A percentile compares a stretch with the other conserved stretches of the same genome.
phyloP scores from a whole-genome alignment of 2,113 vertebrate genomes.

The Microtus montanus region DNA sequence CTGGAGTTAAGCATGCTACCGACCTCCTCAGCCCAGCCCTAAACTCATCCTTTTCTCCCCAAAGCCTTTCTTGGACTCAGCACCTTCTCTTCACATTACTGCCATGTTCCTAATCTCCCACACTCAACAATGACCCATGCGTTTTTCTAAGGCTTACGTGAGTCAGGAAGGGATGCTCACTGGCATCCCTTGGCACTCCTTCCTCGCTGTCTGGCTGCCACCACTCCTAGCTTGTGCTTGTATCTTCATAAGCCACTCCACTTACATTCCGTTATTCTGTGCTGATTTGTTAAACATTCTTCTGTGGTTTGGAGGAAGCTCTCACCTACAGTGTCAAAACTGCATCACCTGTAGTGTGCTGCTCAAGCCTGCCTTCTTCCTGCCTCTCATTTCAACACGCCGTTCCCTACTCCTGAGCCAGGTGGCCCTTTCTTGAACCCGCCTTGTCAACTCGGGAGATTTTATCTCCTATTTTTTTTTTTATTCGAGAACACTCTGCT shows the following conservation, averaged over 20 bases:
- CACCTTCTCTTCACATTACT: accelerated
- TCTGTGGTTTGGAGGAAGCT: neutral
- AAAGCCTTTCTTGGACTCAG: neutral
- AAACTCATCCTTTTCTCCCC: neutral
- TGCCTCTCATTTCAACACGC: neutral
- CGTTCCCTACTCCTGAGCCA: accelerated
- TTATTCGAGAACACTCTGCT: neutral
- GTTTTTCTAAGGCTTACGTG: accelerated
- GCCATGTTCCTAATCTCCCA: accelerated
- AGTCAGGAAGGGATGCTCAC: accelerated
- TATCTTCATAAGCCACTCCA: neutral
- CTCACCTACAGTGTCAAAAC: neutral
- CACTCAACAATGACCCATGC: neutral
- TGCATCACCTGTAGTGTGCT: neutral
- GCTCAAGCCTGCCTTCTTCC: neutral
- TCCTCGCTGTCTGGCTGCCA: too few relatives aligned
- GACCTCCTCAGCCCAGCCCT: neutral
- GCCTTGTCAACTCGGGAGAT: neutral
- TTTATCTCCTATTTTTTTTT: neutral
- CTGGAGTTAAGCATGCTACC: neutral
- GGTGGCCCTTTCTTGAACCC: neutral
- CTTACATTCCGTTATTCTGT: neutral
- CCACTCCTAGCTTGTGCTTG: neutral
- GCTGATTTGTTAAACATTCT: neutral
- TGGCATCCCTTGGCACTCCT: neutral